Evolutionary conservation across 1,140 invertebrate genomes (phyloP).

Genomic region (Popillia japonica): DNA sequence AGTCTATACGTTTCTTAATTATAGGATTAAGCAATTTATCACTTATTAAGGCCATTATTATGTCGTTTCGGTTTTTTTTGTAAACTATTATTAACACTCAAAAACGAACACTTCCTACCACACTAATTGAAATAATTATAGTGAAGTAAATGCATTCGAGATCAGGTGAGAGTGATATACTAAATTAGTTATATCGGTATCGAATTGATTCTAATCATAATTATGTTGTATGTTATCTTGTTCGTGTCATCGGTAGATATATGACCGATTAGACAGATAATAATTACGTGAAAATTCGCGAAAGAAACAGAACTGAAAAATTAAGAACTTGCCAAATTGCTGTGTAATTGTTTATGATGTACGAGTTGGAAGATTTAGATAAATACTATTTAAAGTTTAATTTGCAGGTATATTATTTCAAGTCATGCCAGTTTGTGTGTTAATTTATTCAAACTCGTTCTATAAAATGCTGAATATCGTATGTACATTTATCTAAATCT

Average conservation of each 20-base stretch:
- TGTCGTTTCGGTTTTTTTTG: background rate
- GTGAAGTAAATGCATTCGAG: background rate
- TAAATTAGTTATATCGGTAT: background rate
- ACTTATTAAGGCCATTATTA: background rate
- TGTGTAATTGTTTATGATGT: background rate
- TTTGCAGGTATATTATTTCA: no score
- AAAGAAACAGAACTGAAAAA: background rate
- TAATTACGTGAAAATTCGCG: background rate
- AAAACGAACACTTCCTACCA: background rate
- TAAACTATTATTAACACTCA: background rate
- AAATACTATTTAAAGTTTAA: background rate
- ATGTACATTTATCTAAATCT: no score
- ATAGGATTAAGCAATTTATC: conserved; percentile 20
- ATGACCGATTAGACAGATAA: background rate
- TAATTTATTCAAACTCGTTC: no score
- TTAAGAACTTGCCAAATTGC: background rate
- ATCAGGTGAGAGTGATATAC: background rate
- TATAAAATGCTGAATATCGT: no score
- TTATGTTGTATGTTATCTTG: background rate
- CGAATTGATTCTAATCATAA: background rate
- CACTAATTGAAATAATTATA: background rate
- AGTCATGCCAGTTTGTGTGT: no score
- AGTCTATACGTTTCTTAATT: conserved; percentile 18
- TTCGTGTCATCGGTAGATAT: background rate
- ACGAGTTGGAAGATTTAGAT: background rate